Percentiles rank a stretch among this genome's conserved stretches.
phyloP scores from a whole-genome alignment of 2,113 vertebrate genomes.

The Colistium nudipinnis region DNA sequence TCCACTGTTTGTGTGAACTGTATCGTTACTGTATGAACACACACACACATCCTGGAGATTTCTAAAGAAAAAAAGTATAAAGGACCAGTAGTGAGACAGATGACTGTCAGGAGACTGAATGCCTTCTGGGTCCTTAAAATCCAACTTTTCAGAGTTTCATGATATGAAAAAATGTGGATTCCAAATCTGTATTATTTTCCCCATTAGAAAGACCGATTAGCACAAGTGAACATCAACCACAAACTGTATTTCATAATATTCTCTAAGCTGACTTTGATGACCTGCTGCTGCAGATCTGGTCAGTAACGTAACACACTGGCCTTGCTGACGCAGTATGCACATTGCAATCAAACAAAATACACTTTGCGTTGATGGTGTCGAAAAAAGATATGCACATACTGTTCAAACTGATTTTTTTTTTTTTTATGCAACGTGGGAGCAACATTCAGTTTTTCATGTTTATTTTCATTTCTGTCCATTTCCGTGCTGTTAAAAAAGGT shows the following conservation, averaged over 20 bases:
- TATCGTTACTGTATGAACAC: neutral
- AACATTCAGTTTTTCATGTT: conserved; percentile 40
- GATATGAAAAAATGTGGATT: conserved; percentile 8
- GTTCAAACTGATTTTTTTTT: conserved; percentile 18
- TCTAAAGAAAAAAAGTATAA: conserved; percentile 23
- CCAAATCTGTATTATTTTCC: conserved; percentile 12
- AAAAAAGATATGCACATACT: conserved; percentile 22
- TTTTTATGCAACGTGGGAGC: conserved; percentile 64
- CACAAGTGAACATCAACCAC: conserved; percentile 7
- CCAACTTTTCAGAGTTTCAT: conserved; percentile 7
- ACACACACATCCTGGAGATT: conserved; percentile 34
- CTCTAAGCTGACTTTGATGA: conserved; percentile 19
- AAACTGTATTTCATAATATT: conserved; percentile 10
- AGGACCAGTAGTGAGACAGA: conserved; percentile 51
- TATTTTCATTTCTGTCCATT: conserved; percentile 15
- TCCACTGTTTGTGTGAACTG: conserved; percentile 25
- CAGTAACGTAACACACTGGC: conserved; percentile 5
- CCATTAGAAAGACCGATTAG: conserved; percentile 2
- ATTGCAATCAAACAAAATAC: conserved; percentile 10
- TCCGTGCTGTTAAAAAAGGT: conserved; percentile 4
- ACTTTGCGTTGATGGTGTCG: neutral
- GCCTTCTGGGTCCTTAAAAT: conserved; percentile 48
- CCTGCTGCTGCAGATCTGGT: conserved; percentile 10
- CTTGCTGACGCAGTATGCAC: conserved; percentile 33
- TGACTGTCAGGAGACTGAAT: conserved; percentile 41